Evolutionary conservation across 2,888 invertebrate species (phyloP), one percentile per base, ranked within the genome.

Genomic region (Diplolepis rosae): DNA sequence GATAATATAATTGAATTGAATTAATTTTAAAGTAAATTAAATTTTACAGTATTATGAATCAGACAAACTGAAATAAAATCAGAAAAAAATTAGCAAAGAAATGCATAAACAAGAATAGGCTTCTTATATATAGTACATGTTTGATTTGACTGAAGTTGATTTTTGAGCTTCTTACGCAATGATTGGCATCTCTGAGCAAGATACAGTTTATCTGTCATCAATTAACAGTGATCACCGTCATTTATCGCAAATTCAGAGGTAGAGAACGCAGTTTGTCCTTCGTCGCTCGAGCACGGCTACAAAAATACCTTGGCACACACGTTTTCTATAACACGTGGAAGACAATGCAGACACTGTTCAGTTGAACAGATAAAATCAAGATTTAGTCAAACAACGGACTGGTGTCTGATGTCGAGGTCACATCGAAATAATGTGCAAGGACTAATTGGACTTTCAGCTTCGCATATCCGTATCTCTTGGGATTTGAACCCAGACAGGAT

Each of bases 271-370:
- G 54, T 39, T 24, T 61, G 61, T 61, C 61, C 61, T 61, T 61
- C 56, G 22, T 61, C 35, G 22, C 24, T 39, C 39, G 1, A 61
- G 39, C 61, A 27, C 39, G 61, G 35, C 9, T 61, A 61, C 61
- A 24, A 27, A 61, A 61, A 61, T 61, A 61, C 15, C 39, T 61
- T 61, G 61, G 61, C 61, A 39, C 61, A 39, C 61, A 39, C 39
- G 56, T 39, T 56, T n/a, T 22, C 24, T 56, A 24, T 24, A 61
- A 61, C 27, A 42, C 39, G 22, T 15, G 27, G 22, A 61, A 61
- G 61, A 61, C 61, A 61, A 61, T 61, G 61, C 35, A 61, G 61
- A 42, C n/a, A 61, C 61, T 61, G 61, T 61, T 61, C 22, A n/a
- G 24, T 48, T 61, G 39, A 61, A 61, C 61, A 24, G 61, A 24